phyloP scores from a whole-genome alignment of 2,888 invertebrate species.

The Torymus tubicola region DNA sequence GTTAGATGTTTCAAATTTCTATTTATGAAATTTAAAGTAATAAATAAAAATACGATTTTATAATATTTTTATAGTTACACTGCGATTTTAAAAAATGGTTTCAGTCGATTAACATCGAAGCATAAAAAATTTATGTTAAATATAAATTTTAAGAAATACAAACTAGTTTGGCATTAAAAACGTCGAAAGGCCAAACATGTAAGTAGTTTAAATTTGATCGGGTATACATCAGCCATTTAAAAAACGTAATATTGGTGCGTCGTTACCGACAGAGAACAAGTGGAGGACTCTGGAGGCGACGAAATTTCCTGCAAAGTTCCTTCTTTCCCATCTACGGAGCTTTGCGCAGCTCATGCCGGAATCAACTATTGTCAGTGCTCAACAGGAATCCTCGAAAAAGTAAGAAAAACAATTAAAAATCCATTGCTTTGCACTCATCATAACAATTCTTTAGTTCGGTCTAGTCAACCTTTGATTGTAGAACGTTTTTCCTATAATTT shows the following conservation, averaged over 20 bases:
- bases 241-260: too few relatives aligned
- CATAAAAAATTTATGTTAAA: neutral
- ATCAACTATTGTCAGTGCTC: conserved; percentile 46
- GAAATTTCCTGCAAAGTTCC: neutral
- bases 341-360: conserved; percentile 30
- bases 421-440: neutral
- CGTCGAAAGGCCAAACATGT: too few relatives aligned
- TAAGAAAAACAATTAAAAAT: conserved; percentile 46
- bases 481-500: too few relatives aligned
- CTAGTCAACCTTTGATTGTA: too few relatives aligned
- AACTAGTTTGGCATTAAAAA: neutral
- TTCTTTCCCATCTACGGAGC: conserved; percentile 13
- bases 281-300: too few relatives aligned
- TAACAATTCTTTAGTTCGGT: too few relatives aligned
- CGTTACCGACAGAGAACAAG: conserved; percentile 2
- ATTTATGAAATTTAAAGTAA: too few relatives aligned
- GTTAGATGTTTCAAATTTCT: too few relatives aligned
- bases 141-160: neutral
- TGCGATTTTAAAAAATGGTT: neutral
- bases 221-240: too few relatives aligned
- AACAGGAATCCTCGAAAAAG: conserved; percentile 41
- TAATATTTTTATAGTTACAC: neutral
- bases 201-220: too few relatives aligned
- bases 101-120: neutral
- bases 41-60: too few relatives aligned